Conservation (phyloP, 2,888 invertebrate genomes). For the Scaptomyza flava region DNA sequence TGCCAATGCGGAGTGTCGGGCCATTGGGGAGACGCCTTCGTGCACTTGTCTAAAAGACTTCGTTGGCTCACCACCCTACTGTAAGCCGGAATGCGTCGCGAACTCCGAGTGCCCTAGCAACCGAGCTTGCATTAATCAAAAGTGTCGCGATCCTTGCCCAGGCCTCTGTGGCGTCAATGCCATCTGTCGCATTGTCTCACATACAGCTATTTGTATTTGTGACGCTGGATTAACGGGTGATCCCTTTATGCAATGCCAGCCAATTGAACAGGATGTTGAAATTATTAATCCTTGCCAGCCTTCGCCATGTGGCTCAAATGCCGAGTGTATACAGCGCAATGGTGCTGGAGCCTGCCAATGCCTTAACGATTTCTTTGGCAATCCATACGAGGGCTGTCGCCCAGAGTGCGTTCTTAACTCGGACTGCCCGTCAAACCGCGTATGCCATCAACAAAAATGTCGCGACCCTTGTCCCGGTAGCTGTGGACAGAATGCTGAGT, state of each 20-base stretch:
- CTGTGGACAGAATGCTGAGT: slow-evolving; percentile 90
- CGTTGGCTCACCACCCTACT: slow-evolving; percentile 89
- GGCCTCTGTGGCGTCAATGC: slow-evolving; percentile 90
- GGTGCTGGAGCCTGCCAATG: slow-evolving; percentile 90
- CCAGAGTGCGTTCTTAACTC: slow-evolving; percentile 90
- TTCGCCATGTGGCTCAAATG: slow-evolving; percentile 90
- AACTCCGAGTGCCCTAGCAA: slow-evolving; percentile 89
- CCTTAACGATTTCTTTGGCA: slow-evolving; percentile 89
- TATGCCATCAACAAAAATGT: slow-evolving; percentile 90
- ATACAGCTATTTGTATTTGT: slow-evolving; percentile 90
- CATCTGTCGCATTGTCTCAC: slow-evolving; percentile 89
- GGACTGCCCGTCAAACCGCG: slow-evolving; percentile 89
- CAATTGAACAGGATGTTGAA: slow-evolving; percentile 84
- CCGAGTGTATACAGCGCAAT: slow-evolving; percentile 88
- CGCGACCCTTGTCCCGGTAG: slow-evolving; percentile 91
- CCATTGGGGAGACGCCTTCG: slow-evolving; percentile 88
- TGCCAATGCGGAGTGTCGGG: slow-evolving; percentile 88
- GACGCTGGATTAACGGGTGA: slow-evolving; percentile 88
- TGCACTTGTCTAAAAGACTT: slow-evolving; percentile 90
- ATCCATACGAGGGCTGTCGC: slow-evolving; percentile 91
- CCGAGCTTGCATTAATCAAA: slow-evolving; percentile 89
- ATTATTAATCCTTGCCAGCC: slow-evolving; percentile 88
- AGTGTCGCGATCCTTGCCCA: slow-evolving; percentile 90
- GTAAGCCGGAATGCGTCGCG: slow-evolving; percentile 90
- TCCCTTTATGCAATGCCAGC: slow-evolving; percentile 88